Percentiles rank a stretch among this genome's conserved stretches.
phyloP scores from a whole-genome alignment of 1,140 invertebrate species.

The Gonioctena quinquepunctata region DNA sequence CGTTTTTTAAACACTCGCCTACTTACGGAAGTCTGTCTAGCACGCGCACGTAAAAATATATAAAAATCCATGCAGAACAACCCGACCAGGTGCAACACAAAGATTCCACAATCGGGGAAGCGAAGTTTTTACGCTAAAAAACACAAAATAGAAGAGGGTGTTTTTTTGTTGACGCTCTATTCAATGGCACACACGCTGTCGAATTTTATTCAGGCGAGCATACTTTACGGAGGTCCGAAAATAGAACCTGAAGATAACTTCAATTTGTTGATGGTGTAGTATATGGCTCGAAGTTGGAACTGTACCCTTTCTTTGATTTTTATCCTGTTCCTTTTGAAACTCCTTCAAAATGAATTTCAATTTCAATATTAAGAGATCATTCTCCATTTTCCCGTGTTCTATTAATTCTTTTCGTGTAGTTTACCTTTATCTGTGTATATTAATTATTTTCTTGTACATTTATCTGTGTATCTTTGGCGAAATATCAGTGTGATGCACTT shows the following conservation, averaged over 20 bases:
- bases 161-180: conserved; percentile 13
- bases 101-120: conserved; percentile 20
- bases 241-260: not conserved
- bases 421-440: too few species aligned
- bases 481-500: too few species aligned
- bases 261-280: too few species aligned
- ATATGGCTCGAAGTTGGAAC: too few species aligned
- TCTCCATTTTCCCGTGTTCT: too few species aligned
- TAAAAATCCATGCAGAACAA: conserved; percentile 16
- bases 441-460: too few species aligned
- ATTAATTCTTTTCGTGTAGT: too few species aligned
- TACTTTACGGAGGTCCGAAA: not conserved
- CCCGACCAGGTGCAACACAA: conserved; percentile 16
- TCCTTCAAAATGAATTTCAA: too few species aligned
- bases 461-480: too few species aligned
- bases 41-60: conserved; percentile 13
- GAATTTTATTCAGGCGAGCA: conserved; percentile 15
- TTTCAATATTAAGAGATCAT: too few species aligned
- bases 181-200: conserved; percentile 15
- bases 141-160: conserved; percentile 17
- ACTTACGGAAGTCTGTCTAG: conserved; percentile 16
- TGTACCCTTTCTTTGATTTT: too few species aligned
- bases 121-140: conserved; percentile 23
- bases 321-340: too few species aligned
- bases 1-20: conserved; percentile 14